A percentile compares a stretch with the other conserved stretches of the same genome.
phyloP scores from a whole-genome alignment of 2,797 vertebrate species.

The Rhinatrema bivittatum region DNA sequence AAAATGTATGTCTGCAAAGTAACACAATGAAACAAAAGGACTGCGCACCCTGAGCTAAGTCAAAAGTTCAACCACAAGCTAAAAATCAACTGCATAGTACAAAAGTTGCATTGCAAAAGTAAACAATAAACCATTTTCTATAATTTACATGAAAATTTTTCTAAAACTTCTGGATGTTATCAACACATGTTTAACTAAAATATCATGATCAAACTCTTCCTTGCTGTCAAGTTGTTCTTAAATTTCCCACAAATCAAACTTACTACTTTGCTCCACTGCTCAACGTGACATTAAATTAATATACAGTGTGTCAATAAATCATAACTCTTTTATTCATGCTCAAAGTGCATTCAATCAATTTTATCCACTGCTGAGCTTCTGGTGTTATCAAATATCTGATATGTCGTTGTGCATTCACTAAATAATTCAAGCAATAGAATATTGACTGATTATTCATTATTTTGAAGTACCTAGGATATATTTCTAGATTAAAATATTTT shows the following conservation, averaged over 20 bases:
- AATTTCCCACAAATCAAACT: constrained; percentile 22
- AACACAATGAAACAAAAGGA: no score
- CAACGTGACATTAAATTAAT: constrained; percentile 35
- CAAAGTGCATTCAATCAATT: constrained; percentile 39
- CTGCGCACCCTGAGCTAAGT: no score
- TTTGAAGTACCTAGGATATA: constrained; percentile 21
- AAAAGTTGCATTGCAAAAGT: constrained; percentile 4
- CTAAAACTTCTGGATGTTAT: neutral
- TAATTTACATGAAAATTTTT: neutral
- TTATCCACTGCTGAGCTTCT: constrained; percentile 33
- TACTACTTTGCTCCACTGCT: constrained; percentile 22
- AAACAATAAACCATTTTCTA: neutral
- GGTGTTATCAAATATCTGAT: constrained; percentile 32
- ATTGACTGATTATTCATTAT: constrained; percentile 30
- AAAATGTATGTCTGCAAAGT: no score
- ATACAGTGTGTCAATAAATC: constrained; percentile 39
- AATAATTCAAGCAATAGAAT: constrained; percentile 37
- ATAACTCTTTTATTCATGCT: constrained; percentile 39
- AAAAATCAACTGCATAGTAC: no score
- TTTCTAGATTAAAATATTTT: constrained; percentile 21
- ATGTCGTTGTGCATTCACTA: constrained; percentile 34
- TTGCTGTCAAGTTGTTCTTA: constrained; percentile 11
- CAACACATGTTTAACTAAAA: neutral
- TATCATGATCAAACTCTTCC: constrained; percentile 2
- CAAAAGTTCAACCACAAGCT: no score